phyloP scores from a whole-genome alignment of 2,113 vertebrate genomes.

The Pycnonotus jocosus region DNA sequence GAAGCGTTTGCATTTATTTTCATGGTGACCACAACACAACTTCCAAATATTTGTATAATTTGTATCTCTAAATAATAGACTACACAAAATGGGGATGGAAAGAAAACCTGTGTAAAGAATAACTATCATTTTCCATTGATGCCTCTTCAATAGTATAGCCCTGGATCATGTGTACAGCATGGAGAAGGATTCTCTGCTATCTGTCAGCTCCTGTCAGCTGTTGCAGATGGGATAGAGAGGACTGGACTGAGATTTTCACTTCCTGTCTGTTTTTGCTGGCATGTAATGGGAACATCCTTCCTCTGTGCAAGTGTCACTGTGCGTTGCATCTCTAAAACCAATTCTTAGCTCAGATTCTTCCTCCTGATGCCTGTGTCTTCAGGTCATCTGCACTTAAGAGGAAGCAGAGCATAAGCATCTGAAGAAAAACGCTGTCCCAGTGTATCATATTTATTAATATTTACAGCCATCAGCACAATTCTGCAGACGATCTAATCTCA shows the following conservation, averaged over 20 bases:
- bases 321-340: neutral
- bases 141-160: neutral
- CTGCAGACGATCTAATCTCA: neutral
- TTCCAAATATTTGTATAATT: neutral
- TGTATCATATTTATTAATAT: slow-evolving; percentile 20
- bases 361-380: neutral
- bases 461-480: slow-evolving; percentile 17
- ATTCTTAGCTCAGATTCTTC: neutral
- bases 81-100: neutral
- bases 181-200: neutral
- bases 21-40: neutral
- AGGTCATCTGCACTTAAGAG: neutral
- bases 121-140: neutral
- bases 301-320: neutral
- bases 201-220: neutral
- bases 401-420: neutral
- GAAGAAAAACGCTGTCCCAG: neutral
- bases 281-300: neutral
- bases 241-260: neutral
- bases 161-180: neutral
- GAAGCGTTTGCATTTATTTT: neutral
- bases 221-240: neutral
- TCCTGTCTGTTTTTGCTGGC: neutral
- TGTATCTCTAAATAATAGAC: neutral
- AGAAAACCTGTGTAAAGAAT: neutral